Base-by-base conservation (phyloP, 1,140 invertebrate species). In the Musca domestica region DNA sequence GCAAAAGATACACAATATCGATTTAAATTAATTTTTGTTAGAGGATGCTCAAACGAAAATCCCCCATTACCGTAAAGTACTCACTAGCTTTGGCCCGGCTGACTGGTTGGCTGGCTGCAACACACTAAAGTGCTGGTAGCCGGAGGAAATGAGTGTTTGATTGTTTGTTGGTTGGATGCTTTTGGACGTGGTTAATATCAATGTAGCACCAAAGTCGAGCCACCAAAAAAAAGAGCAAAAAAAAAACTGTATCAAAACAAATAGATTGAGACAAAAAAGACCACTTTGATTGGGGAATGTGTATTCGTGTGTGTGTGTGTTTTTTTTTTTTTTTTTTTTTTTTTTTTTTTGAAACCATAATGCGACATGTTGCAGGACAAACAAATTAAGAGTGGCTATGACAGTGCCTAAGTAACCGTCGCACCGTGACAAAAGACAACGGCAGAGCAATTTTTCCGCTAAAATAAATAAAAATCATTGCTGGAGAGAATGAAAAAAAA, bases 11-110 rank as follows among this genome's bases (percentile, higher is more conserved):
- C 72, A 74, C 72, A 73, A 79, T 80, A 80, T 80, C 77, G 77
- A 80, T 80, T 80, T 80, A 80, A 80, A 80, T 80, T 80, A 80
- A 80, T 80, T 80, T 80, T 77, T 80, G 77, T 80, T 79, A 77
- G 77, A 79, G 74, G 77, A 79, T 80, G 77, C 77, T 80, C 77
- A 80, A 76, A 74, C 77, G 77, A 76, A 80, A 80, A 80, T 79
- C 77, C 77, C 76, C 77, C 77, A 80, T 80, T 80, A 80, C 76
- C 74, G 77, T 79, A 80, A 80, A 80, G 77, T 80, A 80, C 77
- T 80, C 76, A 80, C 74, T 76, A 17, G 56, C 56, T 22, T 30
- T 34, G 3, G 48, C n/a, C 23, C 19, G 5, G 7, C 56, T 20
- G 27, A 15, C 27, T 41, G 56, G 27, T 27, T n/a, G 25, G 19